Evolutionary conservation across 2,797 vertebrate genomes (phyloP), one percentile per base, ranked within the genome.

Genomic region (Echeneis naucrates): DNA sequence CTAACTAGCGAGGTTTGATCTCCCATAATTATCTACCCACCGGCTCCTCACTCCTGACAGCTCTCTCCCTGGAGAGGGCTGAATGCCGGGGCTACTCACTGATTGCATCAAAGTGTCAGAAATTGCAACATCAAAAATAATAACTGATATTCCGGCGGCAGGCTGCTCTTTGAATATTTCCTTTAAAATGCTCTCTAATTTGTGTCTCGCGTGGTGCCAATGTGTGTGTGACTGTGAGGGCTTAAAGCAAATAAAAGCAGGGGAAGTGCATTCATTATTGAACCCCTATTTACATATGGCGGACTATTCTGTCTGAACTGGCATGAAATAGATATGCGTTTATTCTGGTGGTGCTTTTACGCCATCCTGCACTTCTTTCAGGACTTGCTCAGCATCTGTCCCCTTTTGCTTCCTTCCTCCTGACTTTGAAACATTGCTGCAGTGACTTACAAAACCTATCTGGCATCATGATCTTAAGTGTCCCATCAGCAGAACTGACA

Each of bases 21-120:
- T 98, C 97, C 93, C 95, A 96, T 97, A 96, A 97, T 97, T 95
- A 96, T 96, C 96, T 94, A 92, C 93, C 95, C 93, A 89, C 92
- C 92, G 93, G 93, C 93, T 95, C 93, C 95, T 93, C 94, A 90
- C 93, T 94, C 94, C 94, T 96, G 95, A 95, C 95, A 95, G 93
- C 94, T 94, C 91, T 84, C 90, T 94, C 95, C 94, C 95, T 85
- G 84, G 95, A 95, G 95, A 95, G 91, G 86, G 85, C 89, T 92
- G 92, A 93, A 90, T 93, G 85, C 92, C 82, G 85, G 82, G 92
- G 84, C 93, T 95, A 94, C 93, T 94, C 90, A 73, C 87, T 95
- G 92, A 94, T 95, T 93, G 91, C 94, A 95, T 95, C 93, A 94
- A 93, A 95, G 93, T 92, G 92, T 92, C 92, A 94, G 94, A 95